phyloP scores from a whole-genome alignment of 1,140 invertebrate species.

The Trialeurodes vaporariorum region DNA sequence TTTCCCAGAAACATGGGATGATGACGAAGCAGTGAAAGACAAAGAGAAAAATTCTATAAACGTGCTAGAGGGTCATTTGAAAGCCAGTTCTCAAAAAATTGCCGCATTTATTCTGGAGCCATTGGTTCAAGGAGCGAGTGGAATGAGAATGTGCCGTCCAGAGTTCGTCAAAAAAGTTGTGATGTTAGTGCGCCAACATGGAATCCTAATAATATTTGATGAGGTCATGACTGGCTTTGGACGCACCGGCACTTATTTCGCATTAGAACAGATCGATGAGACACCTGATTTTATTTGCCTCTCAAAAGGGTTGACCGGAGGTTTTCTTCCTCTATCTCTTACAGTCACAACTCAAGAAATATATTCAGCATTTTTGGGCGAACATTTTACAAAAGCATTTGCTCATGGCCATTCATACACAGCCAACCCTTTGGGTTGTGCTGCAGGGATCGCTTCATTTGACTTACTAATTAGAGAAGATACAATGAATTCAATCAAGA shows the following conservation, averaged over 20 bases:
- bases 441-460: conserved; percentile 4
- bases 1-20: conserved; percentile 8
- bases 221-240: conserved; percentile 26
- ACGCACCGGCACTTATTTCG: conserved; percentile 24
- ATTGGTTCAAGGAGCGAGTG: conserved; percentile 23
- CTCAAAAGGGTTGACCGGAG: conserved; percentile 24
- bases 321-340: conserved; percentile 19
- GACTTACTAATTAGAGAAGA: background rate
- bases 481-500: background rate
- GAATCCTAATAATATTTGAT: conserved; percentile 23
- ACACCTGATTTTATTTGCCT: conserved; percentile 23
- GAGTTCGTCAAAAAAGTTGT: conserved; percentile 13
- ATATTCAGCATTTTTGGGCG: conserved; percentile 7
- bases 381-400: conserved; percentile 3
- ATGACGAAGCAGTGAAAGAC: background rate
- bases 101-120: conserved; percentile 25
- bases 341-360: conserved; percentile 19
- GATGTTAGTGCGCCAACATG: conserved; percentile 13
- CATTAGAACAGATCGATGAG: conserved; percentile 17
- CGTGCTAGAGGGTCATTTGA: background rate
- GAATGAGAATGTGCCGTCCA: conserved; percentile 22
- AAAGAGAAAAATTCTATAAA: background rate
- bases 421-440: conserved; percentile 11
- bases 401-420: conserved; percentile 12
- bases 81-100: conserved; percentile 3